phyloP scores from a whole-genome alignment of 2,113 vertebrate genomes.

The Pica pica region DNA sequence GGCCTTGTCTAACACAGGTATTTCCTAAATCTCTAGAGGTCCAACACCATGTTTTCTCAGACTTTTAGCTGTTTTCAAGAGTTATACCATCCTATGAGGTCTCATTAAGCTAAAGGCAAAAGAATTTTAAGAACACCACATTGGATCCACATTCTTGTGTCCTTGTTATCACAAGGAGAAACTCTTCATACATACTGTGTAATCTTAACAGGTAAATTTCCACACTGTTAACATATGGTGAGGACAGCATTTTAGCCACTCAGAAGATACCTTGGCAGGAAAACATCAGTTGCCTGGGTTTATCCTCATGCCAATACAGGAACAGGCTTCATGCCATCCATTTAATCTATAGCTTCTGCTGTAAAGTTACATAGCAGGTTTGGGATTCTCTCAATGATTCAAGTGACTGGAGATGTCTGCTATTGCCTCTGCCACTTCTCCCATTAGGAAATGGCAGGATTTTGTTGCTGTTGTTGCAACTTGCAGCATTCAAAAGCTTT shows the following conservation, averaged over 20 bases:
- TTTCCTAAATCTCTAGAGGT: background rate
- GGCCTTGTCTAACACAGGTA: background rate
- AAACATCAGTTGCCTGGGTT: background rate
- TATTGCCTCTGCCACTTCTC: background rate
- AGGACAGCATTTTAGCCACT: background rate
- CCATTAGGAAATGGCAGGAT: background rate
- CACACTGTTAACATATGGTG: background rate
- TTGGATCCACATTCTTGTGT: background rate
- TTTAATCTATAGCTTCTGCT: background rate
- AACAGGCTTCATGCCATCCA: background rate
- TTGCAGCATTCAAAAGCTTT: background rate
- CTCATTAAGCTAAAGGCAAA: background rate
- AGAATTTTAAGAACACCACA: background rate
- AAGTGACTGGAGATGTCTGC: background rate
- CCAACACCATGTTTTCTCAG: background rate
- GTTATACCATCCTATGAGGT: background rate
- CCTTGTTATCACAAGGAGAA: background rate
- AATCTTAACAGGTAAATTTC: background rate
- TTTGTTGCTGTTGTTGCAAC: background rate
- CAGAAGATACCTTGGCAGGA: background rate
- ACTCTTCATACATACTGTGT: background rate
- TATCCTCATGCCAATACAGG: accelerated
- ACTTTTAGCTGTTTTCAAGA: background rate
- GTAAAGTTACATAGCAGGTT: background rate
- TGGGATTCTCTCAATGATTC: background rate